Percentiles rank a stretch among this genome's conserved stretches.
These are phyloP conservation scores for Graphium colonna DNA, from an alignment of 2,888 invertebrate genomes.

Conservation along the genomic window DNA sequence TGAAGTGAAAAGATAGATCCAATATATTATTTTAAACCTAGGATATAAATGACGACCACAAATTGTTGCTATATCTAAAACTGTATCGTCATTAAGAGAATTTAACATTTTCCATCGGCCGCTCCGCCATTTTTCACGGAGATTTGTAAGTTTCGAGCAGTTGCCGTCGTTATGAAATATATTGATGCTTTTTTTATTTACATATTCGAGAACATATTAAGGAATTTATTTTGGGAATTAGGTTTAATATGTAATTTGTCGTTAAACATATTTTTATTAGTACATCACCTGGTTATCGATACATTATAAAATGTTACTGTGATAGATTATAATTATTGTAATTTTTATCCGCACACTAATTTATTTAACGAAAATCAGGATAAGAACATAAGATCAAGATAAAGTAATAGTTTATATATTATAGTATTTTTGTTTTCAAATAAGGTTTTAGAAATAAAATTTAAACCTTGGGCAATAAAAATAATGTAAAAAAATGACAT, in stretches of 20 bases:
- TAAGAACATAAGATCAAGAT: too few relatives aligned
- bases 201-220: constrained; percentile 52
- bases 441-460: too few relatives aligned
- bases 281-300: neutral
- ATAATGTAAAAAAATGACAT: too few relatives aligned
- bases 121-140: constrained; percentile 34
- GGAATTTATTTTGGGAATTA: constrained; percentile 23
- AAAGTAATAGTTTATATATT: too few relatives aligned
- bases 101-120: constrained; percentile 12
- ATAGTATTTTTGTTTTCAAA: too few relatives aligned
- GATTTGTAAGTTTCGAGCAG: constrained; percentile 37
- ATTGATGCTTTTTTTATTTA: constrained; percentile 52
- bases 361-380: too few relatives aligned
- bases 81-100: constrained; percentile 12
- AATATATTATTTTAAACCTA: constrained; percentile 1
- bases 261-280: neutral
- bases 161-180: constrained; percentile 55
- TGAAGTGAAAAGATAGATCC: neutral
- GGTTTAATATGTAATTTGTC: neutral
- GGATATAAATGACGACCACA: constrained; percentile 15
- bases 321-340: too few relatives aligned
- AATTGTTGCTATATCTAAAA: constrained; percentile 8
- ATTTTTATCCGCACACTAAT: too few relatives aligned
- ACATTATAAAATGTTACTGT: too few relatives aligned
- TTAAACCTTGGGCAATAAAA: too few relatives aligned